A percentile compares a stretch with the other conserved stretches of the same genome.
These are phyloP conservation scores for Sphaeridia pumilis DNA, from an alignment of 2,888 invertebrate species.

Conservation along the genomic window DNA sequence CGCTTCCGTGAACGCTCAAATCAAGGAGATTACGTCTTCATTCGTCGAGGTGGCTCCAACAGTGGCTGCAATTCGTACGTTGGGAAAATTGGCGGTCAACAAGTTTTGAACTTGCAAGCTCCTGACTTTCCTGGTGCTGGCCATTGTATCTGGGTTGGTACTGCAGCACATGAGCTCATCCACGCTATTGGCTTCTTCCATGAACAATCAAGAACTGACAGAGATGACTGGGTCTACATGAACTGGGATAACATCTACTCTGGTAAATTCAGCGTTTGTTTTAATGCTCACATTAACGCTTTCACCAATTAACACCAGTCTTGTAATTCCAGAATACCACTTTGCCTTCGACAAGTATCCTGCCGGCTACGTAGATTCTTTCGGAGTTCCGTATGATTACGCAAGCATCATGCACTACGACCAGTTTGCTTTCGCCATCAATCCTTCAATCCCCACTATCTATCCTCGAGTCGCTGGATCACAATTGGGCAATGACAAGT, in stretches of 20 bases:
- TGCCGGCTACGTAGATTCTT: conserved; percentile 1
- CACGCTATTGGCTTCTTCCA: conserved; percentile 44
- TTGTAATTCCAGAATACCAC: conserved; percentile 6
- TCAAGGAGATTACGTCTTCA: conserved; percentile 22
- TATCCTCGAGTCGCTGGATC: neutral
- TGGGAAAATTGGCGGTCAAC: conserved; percentile 42
- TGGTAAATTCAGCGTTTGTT: no score
- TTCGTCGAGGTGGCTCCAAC: conserved; percentile 18
- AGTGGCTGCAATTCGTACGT: conserved; percentile 45
- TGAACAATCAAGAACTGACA: conserved; percentile 43
- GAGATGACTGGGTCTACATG: conserved; percentile 41
- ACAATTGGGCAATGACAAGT: conserved; percentile 5
- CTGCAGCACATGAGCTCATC: conserved; percentile 44
- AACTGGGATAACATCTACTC: conserved; percentile 40
- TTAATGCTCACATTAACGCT: neutral
- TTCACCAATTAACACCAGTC: neutral
- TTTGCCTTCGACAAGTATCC: conserved; percentile 14
- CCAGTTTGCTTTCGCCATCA: conserved; percentile 41
- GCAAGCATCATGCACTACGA: conserved; percentile 44
- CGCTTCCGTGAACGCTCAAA: conserved; percentile 37
- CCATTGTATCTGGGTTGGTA: conserved; percentile 42
- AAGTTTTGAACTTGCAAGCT: conserved; percentile 15
- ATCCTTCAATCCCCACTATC: conserved; percentile 10
- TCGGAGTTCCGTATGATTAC: conserved; percentile 40
- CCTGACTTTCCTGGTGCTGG: neutral